phyloP scores from a whole-genome alignment of 2,113 vertebrate genomes.

The Brevimyrus niger region DNA sequence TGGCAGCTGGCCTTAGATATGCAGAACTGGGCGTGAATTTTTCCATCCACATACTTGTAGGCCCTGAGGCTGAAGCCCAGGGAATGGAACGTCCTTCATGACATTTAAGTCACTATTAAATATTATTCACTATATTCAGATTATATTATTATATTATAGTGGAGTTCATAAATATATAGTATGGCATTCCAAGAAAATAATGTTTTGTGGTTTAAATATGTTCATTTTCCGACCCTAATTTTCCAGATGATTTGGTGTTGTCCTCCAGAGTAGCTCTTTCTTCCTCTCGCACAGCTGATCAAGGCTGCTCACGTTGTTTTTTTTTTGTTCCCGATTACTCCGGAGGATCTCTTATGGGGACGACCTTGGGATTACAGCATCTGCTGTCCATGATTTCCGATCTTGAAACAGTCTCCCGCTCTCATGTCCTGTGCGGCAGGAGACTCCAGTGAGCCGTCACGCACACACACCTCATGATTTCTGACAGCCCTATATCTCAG shows the following conservation, averaged over 20 bases:
- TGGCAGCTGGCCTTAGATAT: background rate
- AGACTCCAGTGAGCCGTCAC: background rate
- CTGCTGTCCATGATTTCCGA: background rate
- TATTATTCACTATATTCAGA: background rate
- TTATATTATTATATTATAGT: background rate
- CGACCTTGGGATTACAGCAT: background rate
- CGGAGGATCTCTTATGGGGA: background rate
- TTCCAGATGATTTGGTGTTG: background rate
- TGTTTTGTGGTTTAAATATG: background rate
- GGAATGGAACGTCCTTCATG: background rate
- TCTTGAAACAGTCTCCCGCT: slow-evolving; percentile 5
- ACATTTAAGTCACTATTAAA: background rate
- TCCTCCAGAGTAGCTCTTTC: background rate
- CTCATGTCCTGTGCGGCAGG: background rate
- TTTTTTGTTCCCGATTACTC: background rate
- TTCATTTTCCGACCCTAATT: background rate
- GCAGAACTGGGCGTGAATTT: background rate
- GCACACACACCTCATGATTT: slow-evolving; percentile 1
- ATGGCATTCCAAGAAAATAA: background rate
- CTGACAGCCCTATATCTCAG: slow-evolving; percentile 14
- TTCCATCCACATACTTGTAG: background rate
- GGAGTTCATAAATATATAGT: background rate
- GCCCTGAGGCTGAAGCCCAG: background rate
- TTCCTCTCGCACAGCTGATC: background rate
- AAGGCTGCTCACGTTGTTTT: background rate